Base-by-base conservation (phyloP, 2,888 invertebrate species). In the Epistrophella euchroma region DNA sequence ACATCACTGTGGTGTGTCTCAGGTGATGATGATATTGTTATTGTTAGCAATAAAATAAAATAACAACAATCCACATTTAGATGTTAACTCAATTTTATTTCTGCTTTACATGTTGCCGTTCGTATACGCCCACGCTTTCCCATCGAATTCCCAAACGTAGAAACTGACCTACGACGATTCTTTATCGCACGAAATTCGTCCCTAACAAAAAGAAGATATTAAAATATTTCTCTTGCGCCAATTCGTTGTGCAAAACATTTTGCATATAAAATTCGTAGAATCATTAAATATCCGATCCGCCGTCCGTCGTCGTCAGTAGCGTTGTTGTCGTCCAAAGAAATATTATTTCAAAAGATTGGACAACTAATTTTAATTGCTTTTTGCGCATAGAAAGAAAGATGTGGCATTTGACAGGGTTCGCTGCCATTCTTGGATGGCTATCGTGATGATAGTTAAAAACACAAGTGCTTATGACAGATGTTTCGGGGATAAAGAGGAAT, bases 281-380 rank as follows among this genome's bases (percentile, higher is more conserved):
- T 64, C 62, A 55, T 35, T 17, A 62, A 74, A 74, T 19, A 11
- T 37, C 40, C 22, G 28, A 5, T n/a, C n/a, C 19, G 58, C 35
- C 35, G 13, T 11, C 35, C 35, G 35, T 35, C 58, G 19, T 2
- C 19, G 35, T 58, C 35, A 13, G 35, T 35, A 35, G 13, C 15
- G 15, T 25, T 25, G 15, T 17, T 32, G 35, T 58, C 58, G 19
- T 11, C 58, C 19, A n/a, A 37, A 37, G 15, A 37, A 4, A 7
- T 10, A 9, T 19, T 19, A 22, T 25, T 37, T 40, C 40, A 13
- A 37, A n/a, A 58, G 40, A 40, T 43, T 62, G 40, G 22, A 13
- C 62, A 40, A 62, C 22, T 62, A 43, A 62, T 62, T 62, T 62
- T 62, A 62, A 62, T 62, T 62, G 62, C 22, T 43, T 62, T 60